These are phyloP conservation scores for Muscicapa striata DNA, from an alignment of 2,797 vertebrate species.

Conservation along the genomic window DNA sequence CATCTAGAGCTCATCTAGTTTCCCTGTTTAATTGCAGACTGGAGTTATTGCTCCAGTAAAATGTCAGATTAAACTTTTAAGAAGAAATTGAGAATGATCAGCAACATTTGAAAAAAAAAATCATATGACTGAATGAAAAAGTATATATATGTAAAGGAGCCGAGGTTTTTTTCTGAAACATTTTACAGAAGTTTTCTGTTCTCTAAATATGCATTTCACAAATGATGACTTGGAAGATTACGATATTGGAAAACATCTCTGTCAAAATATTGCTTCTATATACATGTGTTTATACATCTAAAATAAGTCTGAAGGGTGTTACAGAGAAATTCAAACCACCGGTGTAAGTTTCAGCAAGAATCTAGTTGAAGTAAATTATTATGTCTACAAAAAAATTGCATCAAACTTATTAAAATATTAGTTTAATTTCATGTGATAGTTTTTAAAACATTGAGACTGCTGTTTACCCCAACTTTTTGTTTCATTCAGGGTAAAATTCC, in stretches of 20 bases:
- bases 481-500: neutral
- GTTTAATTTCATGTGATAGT: neutral
- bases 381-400: neutral
- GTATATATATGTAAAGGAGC: neutral
- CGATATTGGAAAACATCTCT: neutral
- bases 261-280: neutral
- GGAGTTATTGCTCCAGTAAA: conserved; percentile 3
- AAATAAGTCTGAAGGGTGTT: neutral
- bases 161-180: neutral
- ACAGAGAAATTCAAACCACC: neutral
- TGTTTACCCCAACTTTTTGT: neutral
- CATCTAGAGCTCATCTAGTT: neutral
- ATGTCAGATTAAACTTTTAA: neutral
- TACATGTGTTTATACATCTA: neutral
- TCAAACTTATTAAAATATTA: neutral
- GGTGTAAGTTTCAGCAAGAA: neutral
- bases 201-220: neutral
- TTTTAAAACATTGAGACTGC: neutral
- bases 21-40: neutral
- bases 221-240: neutral
- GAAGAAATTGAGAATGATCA: neutral
- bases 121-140: neutral
- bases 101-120: conserved; percentile 7
- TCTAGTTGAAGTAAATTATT: neutral
- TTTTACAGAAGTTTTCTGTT: conserved; percentile 18